phyloP scores from a whole-genome alignment of 2,113 vertebrate genomes.

The Chamaetylas fuelleborni region DNA sequence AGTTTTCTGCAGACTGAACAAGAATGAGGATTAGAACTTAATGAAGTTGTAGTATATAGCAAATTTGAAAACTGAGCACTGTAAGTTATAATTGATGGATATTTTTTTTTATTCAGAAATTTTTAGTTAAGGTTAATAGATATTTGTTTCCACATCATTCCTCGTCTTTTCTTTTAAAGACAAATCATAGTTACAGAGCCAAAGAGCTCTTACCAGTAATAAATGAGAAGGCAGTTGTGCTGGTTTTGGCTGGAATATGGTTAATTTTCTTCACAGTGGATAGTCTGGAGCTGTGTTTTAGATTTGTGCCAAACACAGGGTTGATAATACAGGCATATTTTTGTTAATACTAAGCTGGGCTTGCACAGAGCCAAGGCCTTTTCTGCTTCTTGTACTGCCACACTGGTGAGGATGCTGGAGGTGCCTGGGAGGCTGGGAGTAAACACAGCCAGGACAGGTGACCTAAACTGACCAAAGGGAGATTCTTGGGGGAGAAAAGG shows the following conservation, averaged over 20 bases:
- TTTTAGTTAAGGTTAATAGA: neutral
- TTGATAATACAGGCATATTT: neutral
- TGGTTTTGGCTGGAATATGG: neutral
- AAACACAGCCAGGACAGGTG: neutral
- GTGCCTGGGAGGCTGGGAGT: neutral
- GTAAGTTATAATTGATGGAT: neutral
- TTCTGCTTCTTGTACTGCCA: neutral
- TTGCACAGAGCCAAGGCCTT: neutral
- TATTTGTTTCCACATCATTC: neutral
- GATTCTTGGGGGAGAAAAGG: neutral
- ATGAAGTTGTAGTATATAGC: neutral
- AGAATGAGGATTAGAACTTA: neutral
- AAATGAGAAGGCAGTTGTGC: neutral
- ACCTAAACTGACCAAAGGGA: neutral
- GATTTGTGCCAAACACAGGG: neutral
- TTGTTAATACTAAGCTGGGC: neutral
- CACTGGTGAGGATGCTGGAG: rapidly evolving
- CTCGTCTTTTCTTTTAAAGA: neutral
- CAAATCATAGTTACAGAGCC: neutral
- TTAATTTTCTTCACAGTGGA: neutral
- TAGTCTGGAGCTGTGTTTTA: neutral
- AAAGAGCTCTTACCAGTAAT: neutral
- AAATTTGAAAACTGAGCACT: neutral
- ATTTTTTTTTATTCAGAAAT: neutral
- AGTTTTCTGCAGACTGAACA: neutral